Conservation (phyloP, 2,797 vertebrate species). For the Helicolenus hilgendorfi region DNA sequence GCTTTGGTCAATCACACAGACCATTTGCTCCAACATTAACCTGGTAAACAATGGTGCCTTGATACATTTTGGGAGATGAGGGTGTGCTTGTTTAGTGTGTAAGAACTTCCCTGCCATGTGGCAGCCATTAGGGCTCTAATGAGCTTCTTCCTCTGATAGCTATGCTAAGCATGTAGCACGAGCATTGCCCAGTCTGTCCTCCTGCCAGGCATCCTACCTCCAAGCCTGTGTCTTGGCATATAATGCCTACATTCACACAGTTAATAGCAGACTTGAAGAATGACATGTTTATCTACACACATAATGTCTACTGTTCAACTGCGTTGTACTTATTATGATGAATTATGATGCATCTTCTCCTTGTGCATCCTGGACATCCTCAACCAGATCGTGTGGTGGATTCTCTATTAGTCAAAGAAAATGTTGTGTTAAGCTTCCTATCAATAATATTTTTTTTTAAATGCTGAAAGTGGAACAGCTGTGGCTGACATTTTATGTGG, state of each 20-base stretch:
- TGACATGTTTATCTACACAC: neutral
- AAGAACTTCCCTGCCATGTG: conserved; percentile 68
- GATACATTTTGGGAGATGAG: conserved; percentile 49
- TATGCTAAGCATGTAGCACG: conserved; percentile 53
- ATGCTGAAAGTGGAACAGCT: conserved; percentile 32
- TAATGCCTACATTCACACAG: conserved; percentile 14
- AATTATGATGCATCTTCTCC: neutral
- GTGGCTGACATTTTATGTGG: conserved; percentile 29
- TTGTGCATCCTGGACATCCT: neutral
- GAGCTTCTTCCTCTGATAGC: conserved; percentile 74
- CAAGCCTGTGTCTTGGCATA: conserved; percentile 14
- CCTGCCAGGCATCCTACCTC: conserved; percentile 28
- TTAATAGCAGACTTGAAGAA: conserved; percentile 33
- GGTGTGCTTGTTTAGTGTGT: conserved; percentile 59
- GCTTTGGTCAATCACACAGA: conserved; percentile 55
- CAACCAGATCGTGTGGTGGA: neutral
- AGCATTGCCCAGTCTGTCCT: conserved; percentile 4
- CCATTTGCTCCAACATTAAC: conserved; percentile 62
- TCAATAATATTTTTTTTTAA: neutral
- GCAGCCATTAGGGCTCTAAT: conserved; percentile 71
- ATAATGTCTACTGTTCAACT: neutral
- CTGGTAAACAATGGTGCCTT: conserved; percentile 63
- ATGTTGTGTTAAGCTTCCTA: neutral
- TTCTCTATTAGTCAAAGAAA: neutral
- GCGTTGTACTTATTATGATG: neutral